Evolutionary conservation across 2,113 vertebrate species (phyloP).

Genomic region (Nerophis lumbriciformis): DNA sequence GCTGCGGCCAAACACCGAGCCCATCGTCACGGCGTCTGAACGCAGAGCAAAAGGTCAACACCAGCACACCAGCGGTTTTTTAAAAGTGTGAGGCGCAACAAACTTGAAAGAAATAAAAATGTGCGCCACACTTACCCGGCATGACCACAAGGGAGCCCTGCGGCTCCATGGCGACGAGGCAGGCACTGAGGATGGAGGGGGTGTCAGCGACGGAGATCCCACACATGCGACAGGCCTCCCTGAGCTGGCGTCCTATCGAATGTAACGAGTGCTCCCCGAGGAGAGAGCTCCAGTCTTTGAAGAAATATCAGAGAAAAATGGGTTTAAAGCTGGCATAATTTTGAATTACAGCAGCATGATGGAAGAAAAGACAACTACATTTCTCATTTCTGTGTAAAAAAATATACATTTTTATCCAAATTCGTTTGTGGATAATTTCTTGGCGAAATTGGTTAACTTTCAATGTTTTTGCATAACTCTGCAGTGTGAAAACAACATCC

Average conservation of each 20-base stretch:
- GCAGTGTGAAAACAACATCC: too few species aligned
- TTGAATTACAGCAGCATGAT: too few species aligned
- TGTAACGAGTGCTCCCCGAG: slow-evolving; percentile 94
- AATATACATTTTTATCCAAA: too few species aligned
- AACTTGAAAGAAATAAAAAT: too few species aligned
- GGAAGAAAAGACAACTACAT: too few species aligned
- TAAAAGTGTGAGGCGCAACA: neutral
- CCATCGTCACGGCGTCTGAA: slow-evolving; percentile 94
- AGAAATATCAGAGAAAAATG: too few species aligned
- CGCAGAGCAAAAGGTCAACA: slow-evolving; percentile 1
- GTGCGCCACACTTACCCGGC: slow-evolving; percentile 77
- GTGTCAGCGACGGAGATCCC: slow-evolving; percentile 91
- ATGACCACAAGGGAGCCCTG: slow-evolving; percentile 95
- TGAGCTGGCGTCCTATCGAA: slow-evolving; percentile 90
- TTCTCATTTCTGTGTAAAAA: too few species aligned
- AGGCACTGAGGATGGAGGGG: slow-evolving; percentile 93
- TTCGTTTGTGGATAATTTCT: too few species aligned
- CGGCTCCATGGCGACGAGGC: slow-evolving; percentile 96
- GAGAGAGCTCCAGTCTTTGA: slow-evolving; percentile 87
- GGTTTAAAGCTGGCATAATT: too few species aligned
- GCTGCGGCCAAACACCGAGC: slow-evolving; percentile 94
- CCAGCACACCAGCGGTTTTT: neutral
- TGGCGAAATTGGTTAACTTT: too few species aligned
- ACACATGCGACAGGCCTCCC: slow-evolving; percentile 91
- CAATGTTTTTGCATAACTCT: too few species aligned